These are phyloP conservation scores for Istiophorus platypterus DNA, from an alignment of 2,113 vertebrate species.

Conservation along the genomic window DNA sequence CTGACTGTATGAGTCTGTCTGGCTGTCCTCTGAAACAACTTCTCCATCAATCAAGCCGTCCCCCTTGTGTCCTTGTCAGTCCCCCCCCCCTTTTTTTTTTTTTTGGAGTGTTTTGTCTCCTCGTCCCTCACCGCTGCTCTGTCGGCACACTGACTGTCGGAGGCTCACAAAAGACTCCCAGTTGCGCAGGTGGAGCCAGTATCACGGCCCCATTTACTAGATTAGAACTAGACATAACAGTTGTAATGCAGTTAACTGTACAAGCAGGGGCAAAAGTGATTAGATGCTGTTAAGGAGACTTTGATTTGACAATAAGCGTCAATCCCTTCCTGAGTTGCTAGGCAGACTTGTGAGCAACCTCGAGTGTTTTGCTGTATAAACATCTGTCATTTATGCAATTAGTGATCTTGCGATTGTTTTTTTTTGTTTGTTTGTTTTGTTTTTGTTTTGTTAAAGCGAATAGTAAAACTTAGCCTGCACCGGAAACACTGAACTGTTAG, in stretches of 20 bases:
- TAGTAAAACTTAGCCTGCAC: background rate
- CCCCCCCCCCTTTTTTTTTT: background rate
- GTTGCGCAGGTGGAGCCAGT: slow-evolving; percentile 22
- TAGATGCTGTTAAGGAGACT: slow-evolving; percentile 20
- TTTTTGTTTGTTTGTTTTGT: background rate
- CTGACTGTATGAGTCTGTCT: slow-evolving; percentile 57
- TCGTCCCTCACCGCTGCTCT: background rate
- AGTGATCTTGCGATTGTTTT: background rate
- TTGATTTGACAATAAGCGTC: slow-evolving; percentile 7
- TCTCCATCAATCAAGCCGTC: slow-evolving; percentile 73
- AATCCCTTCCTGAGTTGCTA: slow-evolving; percentile 37
- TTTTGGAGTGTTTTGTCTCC: background rate
- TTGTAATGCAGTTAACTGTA: slow-evolving; percentile 46
- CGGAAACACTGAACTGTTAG: background rate
- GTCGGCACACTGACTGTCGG: background rate
- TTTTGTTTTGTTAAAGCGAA: slow-evolving; percentile 12
- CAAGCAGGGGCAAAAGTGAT: slow-evolving; percentile 26
- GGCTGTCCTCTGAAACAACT: slow-evolving; percentile 58
- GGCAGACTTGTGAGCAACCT: slow-evolving; percentile 36
- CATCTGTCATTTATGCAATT: slow-evolving; percentile 12
- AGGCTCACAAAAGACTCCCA: slow-evolving; percentile 33
- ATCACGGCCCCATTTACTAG: background rate
- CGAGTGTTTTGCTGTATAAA: background rate
- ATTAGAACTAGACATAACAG: slow-evolving; percentile 10
- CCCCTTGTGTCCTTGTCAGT: slow-evolving; percentile 60